Evolutionary conservation across 1,140 invertebrate species (phyloP).

Genomic region (Microplitis demolitor): DNA sequence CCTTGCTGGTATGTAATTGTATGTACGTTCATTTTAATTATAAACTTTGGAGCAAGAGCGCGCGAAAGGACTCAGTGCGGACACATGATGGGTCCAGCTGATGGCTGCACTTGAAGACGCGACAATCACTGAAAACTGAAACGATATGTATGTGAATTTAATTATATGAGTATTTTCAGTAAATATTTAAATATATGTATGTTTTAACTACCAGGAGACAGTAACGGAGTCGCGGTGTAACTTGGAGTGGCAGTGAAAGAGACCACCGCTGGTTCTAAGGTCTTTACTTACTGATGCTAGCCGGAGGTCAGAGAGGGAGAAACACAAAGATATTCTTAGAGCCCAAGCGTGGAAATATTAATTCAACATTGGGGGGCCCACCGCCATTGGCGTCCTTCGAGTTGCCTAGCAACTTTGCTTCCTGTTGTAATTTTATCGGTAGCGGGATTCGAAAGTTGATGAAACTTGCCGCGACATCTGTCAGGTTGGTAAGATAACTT

Average conservation of each 20-base stretch:
- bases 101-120: too few relatives aligned
- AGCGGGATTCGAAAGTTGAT: not conserved
- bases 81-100: too few relatives aligned
- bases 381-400: not conserved
- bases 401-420: conserved; percentile 15
- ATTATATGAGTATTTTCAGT: not conserved
- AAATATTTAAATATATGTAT: not conserved
- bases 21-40: too few relatives aligned
- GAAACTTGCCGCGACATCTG: not conserved
- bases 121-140: too few relatives aligned
- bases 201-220: not conserved
- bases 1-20: too few relatives aligned
- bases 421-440: not conserved
- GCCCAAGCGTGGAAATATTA: conserved; percentile 23
- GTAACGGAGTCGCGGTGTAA: conserved; percentile 11
- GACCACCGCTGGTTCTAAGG: conserved; percentile 9
- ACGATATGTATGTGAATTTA: not conserved
- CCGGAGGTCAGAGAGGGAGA: conserved; percentile 17
- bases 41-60: too few relatives aligned
- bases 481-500: not conserved
- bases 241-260: conserved; percentile 20
- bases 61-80: too few relatives aligned
- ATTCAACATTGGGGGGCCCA: conserved; percentile 18
- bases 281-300: not conserved
- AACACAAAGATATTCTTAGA: conserved; percentile 25